Conservation (phyloP, 1,140 invertebrate species). For the Drosophila busckii region DNA sequence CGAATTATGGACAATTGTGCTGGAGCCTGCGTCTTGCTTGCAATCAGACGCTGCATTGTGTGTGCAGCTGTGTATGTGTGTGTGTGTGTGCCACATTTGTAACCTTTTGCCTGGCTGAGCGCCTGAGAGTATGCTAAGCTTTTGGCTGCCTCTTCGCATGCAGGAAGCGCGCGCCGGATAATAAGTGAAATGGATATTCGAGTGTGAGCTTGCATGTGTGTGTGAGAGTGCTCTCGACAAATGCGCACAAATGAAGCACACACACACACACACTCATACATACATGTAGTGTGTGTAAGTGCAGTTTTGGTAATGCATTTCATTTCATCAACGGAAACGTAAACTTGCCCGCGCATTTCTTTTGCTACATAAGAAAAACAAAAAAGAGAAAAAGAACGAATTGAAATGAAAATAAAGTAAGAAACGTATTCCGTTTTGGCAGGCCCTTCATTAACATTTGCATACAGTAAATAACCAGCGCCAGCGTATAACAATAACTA, state of each 20-base stretch:
- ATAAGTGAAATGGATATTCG: conserved; percentile 69
- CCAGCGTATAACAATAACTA: conserved; percentile 24
- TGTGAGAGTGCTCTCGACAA: conserved; percentile 51
- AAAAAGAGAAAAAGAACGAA: too few relatives aligned
- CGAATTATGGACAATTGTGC: conserved; percentile 60
- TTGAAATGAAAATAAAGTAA: too few relatives aligned
- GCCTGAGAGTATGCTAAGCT: conserved; percentile 25
- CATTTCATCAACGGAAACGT: conserved; percentile 72
- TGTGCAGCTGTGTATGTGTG: too few relatives aligned
- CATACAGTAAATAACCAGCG: conserved; percentile 19
- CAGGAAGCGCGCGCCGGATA: conserved; percentile 64
- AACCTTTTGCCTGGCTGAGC: conserved; percentile 43
- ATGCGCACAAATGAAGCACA: conserved; percentile 59
- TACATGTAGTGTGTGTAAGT: conserved; percentile 18
- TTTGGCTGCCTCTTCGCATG: conserved; percentile 11
- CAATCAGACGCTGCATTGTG: conserved; percentile 19
- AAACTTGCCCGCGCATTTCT: conserved; percentile 52
- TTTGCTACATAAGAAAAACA: too few relatives aligned
- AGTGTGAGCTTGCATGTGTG: conserved; percentile 20
- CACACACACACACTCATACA: too few relatives aligned
- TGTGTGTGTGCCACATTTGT: neutral
- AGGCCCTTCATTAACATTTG: conserved; percentile 68
- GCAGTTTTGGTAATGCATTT: conserved; percentile 68
- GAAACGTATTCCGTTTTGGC: conserved; percentile 43
- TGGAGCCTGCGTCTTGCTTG: conserved; percentile 24